Base-by-base conservation (phyloP, 2,888 invertebrate species). In the Eupeodes latifasciatus region DNA sequence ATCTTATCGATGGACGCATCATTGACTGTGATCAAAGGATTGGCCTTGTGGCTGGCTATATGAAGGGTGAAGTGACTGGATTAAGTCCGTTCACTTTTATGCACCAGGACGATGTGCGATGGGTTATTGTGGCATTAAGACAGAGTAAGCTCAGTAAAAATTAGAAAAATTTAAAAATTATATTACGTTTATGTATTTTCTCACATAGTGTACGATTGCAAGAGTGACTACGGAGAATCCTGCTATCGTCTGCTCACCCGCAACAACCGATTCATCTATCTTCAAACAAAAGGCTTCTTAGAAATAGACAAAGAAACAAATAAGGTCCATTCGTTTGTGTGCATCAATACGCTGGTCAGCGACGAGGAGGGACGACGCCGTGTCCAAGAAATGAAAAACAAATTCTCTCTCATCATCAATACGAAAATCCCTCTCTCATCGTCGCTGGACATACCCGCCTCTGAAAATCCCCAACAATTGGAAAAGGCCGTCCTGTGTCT, bases 21-120 rank as follows among this genome's bases (percentile, higher is more conserved):
- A 96, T 98, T 71, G 97, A 96, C 92, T 97, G 97, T 92, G 98
- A 98, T 93, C 98, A 98, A 92, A 96, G 98, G 92, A 98, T 98
- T 92, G 97, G 98, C 9, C 94, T 97, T 82, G 96, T 98, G 14
- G 96, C 97, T 77, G 98, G 98, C 4, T 98, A 98, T 92, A 96
- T 98, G 96, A 96, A 97, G 12, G 96, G 97, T 90, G 98, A 98
- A 94, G 97, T 98, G 1, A 96, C 96, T 11, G 98, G 98, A n/a
- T 94, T 96, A 84, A 97, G 97, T 89, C 98, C 98, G 11, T 98
- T 98, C 93, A 95, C 96, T 78, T 98, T 97, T 92, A 98, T 98
- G 96, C 97, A 97, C 93, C 95, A 96, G 92, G 97, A 98, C 90
- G 98, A 98, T 94, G 97, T 97, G 3, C 96, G 97, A 91, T 98